Conservation (phyloP, 2,888 invertebrate species). For the Romanomermis culicivorax region DNA sequence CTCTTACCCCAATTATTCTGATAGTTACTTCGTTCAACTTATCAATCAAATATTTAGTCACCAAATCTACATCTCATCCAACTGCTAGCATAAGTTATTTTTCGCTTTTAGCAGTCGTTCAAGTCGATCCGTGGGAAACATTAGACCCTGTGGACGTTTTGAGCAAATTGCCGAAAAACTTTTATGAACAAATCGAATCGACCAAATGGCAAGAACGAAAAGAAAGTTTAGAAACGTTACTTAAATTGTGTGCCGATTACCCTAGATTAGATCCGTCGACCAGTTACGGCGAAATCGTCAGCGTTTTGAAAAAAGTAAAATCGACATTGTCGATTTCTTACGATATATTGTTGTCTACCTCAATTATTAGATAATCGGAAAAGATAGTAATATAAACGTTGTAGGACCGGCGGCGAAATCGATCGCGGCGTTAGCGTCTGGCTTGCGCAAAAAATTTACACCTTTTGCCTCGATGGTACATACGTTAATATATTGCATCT, state of each 20-base stretch:
- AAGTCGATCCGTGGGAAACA: conserved; percentile 68
- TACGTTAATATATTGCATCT: not conserved
- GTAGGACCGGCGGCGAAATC: conserved; percentile 67
- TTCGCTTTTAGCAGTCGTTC: too few species aligned
- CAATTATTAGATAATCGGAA: conserved; percentile 49
- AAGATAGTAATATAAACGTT: conserved; percentile 82
- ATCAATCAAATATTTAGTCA: too few species aligned
- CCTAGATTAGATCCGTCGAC: conserved; percentile 63
- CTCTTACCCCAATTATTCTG: too few species aligned
- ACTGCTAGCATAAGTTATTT: too few species aligned
- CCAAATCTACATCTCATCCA: too few species aligned
- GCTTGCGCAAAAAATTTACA: conserved; percentile 64
- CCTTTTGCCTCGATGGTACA: conserved; percentile 44
- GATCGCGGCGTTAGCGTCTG: conserved; percentile 55
- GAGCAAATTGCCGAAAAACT: conserved; percentile 86
- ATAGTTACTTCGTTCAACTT: too few species aligned
- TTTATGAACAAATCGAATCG: conserved; percentile 73
- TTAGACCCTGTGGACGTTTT: conserved; percentile 72
- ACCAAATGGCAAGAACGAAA: conserved; percentile 96
- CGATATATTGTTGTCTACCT: too few species aligned
- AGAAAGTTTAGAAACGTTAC: conserved; percentile 62
- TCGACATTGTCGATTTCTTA: conserved; percentile 7
- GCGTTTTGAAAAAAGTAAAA: conserved; percentile 58
- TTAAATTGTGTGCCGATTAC: conserved; percentile 47
- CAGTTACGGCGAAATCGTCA: conserved; percentile 71